Evolutionary conservation across 2,113 vertebrate species (phyloP), one percentile per base, ranked within the genome.

Genomic region (Melanerpes formicivorus): DNA sequence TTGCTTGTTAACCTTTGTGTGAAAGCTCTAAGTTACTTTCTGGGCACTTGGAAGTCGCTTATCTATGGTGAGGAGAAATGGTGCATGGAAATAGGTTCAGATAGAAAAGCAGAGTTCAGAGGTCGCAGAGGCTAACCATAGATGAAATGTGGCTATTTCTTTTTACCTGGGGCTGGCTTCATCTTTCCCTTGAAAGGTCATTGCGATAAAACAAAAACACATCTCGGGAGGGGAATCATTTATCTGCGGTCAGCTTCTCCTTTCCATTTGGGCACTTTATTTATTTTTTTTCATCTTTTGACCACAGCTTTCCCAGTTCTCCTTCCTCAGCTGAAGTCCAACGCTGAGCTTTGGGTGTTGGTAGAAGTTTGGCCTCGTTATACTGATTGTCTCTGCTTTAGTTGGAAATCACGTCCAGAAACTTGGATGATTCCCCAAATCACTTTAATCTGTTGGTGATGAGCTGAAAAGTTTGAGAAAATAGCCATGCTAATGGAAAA

Each of bases 121-220:
- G 98, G 98, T 99, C 97, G 82, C 15, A 92, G 89, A 97, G 98
- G 98, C 98, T 98, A 99, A 98, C 98, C 95, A 96, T 96, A 96
- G 97, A 98, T 98, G 98, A 98, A 98, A 99, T 98, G 98, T 98
- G 98, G 97, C 98, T 98, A 98, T 99, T 99, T 98, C 98, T 98
- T 98, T 99, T 98, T 98, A 98, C 98, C 98, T 97, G 97, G 96
- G 98, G 97, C 98, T 97, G 98, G 98, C 98, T 98, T 98, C 97
- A 97, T 98, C 98, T 98, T 97, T 98, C 96, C 96, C 97, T 86
- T 90, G 94, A 99, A 99, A 99, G 98, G 98, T 99, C 98, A 98
- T 96, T 97, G 91, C 70, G 97, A 98, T 98, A 98, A 97, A 98
- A 97, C 96, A 98, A 98, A 98, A 98, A 97, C 95, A 97, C 89